Base-by-base conservation (phyloP, 2,888 invertebrate species). In the Troides helena region DNA sequence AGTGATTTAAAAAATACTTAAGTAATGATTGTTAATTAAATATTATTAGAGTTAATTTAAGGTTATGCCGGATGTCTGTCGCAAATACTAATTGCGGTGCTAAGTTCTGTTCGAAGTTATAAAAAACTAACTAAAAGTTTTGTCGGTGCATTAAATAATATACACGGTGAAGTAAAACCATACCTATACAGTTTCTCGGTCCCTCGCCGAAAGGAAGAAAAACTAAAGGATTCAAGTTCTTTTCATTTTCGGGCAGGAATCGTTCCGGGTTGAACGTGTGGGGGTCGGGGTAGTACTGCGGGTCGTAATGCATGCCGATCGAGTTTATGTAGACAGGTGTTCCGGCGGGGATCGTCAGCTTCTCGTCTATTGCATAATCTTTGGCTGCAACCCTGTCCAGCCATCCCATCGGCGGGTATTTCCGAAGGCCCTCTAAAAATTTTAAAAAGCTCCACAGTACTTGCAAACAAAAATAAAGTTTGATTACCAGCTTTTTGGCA, bases 161-260 rank as follows among this genome's bases (percentile, higher is more conserved):
- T 3, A 30, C 3, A 5, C 2, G 17, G 5, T 30, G 30, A 25
- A 30, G 3, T 46, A 46, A 14, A 14, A 56, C 21, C 60, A 12
- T 25, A 85, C 94, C 95, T 68, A 95, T 93, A 74, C 95, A 95
- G 75, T 85, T 92, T 62, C 94, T 87, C 1, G 93, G 70, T 12
- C 70, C 70, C 43, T 70, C 67, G 18, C 71, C 73, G 63, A 75
- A 76, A 6, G 76, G 74, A 43, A 76, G 36, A 30, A 67, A 76
- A 6, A 70, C 72, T 25, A 67, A 73, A 4, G 73, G 74, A 2
- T 72, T 53, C 4, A 73, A 66, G 3, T 67, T 62, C 1, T 64
- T 23, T 10, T 70, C 62, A 50, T 73, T 73, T 43, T 73, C 73
- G 0, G 72, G 70, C 23, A 71, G 6, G 25, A 75, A 76, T n/a